A percentile compares a stretch with the other conserved stretches of the same genome.
Conservation (phyloP, 2,113 vertebrate genomes). For the Morphnarchus princeps region DNA sequence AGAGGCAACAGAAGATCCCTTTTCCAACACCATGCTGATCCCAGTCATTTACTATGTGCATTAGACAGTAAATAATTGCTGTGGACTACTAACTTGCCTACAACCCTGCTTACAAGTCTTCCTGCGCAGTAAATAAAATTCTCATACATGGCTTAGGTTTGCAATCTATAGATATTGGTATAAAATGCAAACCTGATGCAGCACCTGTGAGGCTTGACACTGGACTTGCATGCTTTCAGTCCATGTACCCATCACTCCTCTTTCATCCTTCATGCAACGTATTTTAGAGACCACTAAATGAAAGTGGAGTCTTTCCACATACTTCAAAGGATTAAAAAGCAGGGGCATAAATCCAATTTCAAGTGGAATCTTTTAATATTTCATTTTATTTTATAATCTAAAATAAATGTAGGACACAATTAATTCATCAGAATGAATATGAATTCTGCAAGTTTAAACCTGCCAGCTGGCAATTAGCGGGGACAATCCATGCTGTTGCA, state of each 20-base stretch:
- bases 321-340: not conserved
- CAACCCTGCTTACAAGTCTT: not conserved
- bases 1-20: not conserved
- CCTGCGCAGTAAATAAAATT: not conserved
- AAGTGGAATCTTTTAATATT: not conserved
- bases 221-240: not conserved
- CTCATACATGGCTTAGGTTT: not conserved
- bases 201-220: not conserved
- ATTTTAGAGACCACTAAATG: too few relatives aligned
- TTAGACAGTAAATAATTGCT: not conserved
- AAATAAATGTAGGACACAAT: not conserved
- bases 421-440: not conserved
- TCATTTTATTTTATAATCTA: not conserved
- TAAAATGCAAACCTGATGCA: not conserved
- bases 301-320: not conserved
- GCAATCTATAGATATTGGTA: too few relatives aligned
- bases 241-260: not conserved
- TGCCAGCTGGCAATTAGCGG: not conserved
- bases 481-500: not conserved
- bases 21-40: not conserved
- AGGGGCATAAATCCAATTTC: not conserved
- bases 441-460: not conserved
- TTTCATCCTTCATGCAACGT: not conserved
- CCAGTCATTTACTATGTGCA: not conserved
- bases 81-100: not conserved